Evolutionary conservation across 2,888 invertebrate genomes (phyloP).

Genomic region (Ecliptopera silaceata): DNA sequence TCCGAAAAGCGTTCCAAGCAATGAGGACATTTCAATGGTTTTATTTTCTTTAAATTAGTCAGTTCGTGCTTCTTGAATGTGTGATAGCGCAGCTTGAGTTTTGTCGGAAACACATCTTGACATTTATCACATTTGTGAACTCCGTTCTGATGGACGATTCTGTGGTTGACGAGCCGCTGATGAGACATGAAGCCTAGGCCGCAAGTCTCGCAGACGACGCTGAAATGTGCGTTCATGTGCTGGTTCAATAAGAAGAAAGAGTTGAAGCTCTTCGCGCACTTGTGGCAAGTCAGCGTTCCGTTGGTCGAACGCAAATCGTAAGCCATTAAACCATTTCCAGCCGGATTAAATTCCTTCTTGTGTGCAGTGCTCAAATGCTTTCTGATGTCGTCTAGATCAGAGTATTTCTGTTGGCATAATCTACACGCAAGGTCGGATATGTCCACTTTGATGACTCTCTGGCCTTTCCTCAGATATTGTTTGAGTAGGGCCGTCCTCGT

Average conservation of each 20-base stretch:
- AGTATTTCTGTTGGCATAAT: conserved; percentile 66
- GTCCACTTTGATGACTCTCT: conserved; percentile 74
- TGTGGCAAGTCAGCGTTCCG: conserved; percentile 65
- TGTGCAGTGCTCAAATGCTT: conserved; percentile 60
- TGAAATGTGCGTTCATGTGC: conserved; percentile 77
- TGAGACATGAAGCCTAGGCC: conserved; percentile 75
- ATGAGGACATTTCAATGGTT: conserved; percentile 72
- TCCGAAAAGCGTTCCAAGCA: conserved; percentile 73
- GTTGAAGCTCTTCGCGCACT: conserved; percentile 68
- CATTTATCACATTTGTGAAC: conserved; percentile 70
- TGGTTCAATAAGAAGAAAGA: conserved; percentile 70
- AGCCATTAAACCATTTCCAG: conserved; percentile 73
- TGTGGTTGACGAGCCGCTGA: conserved; percentile 68
- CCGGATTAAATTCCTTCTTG: conserved; percentile 70
- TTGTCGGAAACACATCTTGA: conserved; percentile 65
- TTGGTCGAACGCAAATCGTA: conserved; percentile 62
- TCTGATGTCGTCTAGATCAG: conserved; percentile 66
- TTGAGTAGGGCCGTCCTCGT: conserved; percentile 56
- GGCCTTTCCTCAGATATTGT: conserved; percentile 69
- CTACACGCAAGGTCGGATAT: conserved; percentile 69
- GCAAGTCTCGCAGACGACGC: conserved; percentile 74
- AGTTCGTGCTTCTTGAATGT: conserved; percentile 69
- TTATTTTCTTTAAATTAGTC: conserved; percentile 62
- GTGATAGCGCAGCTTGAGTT: conserved; percentile 70
- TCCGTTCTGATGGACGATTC: conserved; percentile 69